Evolutionary conservation across 2,888 invertebrate species (phyloP).

Genomic region (Steromphala cineraria): DNA sequence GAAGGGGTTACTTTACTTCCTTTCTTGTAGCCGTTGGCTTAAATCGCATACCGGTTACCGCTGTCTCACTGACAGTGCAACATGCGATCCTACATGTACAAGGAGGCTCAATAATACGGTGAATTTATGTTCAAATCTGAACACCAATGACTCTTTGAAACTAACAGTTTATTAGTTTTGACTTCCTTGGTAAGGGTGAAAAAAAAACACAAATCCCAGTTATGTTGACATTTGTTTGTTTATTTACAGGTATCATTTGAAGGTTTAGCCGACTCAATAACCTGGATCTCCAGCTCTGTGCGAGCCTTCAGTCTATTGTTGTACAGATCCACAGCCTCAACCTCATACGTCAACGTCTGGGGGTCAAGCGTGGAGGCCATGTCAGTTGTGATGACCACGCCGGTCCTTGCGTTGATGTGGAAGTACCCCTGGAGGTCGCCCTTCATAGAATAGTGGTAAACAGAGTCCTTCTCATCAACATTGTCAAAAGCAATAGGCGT

Average conservation of each 20-base stretch:
- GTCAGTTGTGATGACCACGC: slow-evolving; percentile 36
- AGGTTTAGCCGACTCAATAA: slow-evolving; percentile 10
- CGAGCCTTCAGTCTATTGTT: slow-evolving; percentile 22
- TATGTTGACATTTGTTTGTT: no score
- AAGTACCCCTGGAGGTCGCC: slow-evolving; percentile 35
- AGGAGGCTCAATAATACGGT: no score
- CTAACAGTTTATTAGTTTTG: no score
- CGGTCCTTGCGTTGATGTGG: slow-evolving; percentile 36
- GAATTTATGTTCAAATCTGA: no score
- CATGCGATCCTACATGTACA: no score
- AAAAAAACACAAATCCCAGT: no score
- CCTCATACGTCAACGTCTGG: slow-evolving; percentile 22
- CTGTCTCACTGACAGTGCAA: no score
- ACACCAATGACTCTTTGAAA: no score
- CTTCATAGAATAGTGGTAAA: slow-evolving; percentile 36
- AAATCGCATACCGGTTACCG: no score
- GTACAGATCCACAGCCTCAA: slow-evolving; percentile 29
- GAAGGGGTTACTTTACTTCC: no score
- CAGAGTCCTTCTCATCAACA: slow-evolving; percentile 37
- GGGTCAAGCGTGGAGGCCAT: slow-evolving; percentile 6
- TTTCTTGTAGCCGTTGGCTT: no score
- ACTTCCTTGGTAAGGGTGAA: no score
- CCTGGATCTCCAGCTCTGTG: slow-evolving; percentile 24
- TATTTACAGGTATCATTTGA: background rate
- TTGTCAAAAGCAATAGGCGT: slow-evolving; percentile 49